Base-by-base conservation (phyloP, 2,113 vertebrate genomes). In the Catagonus wagneri region DNA sequence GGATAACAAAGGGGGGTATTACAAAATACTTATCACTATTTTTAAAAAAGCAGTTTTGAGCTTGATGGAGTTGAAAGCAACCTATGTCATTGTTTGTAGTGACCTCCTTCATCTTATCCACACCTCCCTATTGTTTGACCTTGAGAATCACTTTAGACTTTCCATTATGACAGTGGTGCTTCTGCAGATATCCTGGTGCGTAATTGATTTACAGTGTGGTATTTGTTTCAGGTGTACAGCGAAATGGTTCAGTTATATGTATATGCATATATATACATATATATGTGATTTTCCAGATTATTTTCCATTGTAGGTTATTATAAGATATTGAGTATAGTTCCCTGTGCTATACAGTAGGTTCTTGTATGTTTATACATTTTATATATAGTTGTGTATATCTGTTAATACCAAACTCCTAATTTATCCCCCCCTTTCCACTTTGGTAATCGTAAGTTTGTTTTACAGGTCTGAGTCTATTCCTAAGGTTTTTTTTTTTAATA, bases 21-120 rank as follows among this genome's bases (percentile, higher is more conserved):
- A 61, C 32, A 27, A 81, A 90, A 61, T 93, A 56, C 20, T 56
- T 68, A 83, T 83, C 61, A 92, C 68, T 83, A 10, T 86, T 44
- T 6, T 6, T 6, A 44, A 44, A 39, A 91, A 61, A 15, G 20
- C 13, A 14, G 29, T 32, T 15, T 63, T 7, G 23, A 25, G 39
- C 11, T 23, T 36, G 14, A 74, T 10, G 39, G 66, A 68, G 68
- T 23, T 87, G 85, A 69, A 83, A 68, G 22, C 44, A 52, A 15
- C 66, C 60, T 60, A 20, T 75, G 27, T 44, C 52, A 32, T 6
- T 9, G 0, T 63, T 32, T n/a, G 58, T n/a, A 50, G 27, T 50
- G 66, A 75, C 50, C 2, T 71, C 60, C 50, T 61, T 56, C 22
- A 23, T 52, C 10, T 61, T 20, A 23, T 36, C 25, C 15, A 14